Percentiles rank a stretch among this genome's conserved stretches.
phyloP scores from a whole-genome alignment of 2,888 invertebrate genomes.

The Palloptera scutellata region DNA sequence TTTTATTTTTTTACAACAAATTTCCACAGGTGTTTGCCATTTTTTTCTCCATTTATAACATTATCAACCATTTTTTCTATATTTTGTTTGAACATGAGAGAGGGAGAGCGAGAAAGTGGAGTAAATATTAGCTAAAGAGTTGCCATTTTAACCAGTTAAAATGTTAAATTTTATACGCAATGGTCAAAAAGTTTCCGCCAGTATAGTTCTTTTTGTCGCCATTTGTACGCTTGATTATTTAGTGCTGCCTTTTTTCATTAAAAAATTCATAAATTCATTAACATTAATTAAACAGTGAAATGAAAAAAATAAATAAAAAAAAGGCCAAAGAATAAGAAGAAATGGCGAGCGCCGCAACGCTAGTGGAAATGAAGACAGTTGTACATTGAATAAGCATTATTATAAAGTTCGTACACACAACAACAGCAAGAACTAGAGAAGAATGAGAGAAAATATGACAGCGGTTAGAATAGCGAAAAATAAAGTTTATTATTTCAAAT shows the following conservation, averaged over 20 bases:
- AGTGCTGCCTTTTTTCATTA: slow-evolving; percentile 44
- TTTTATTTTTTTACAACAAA: background rate
- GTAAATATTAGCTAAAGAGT: slow-evolving; percentile 11
- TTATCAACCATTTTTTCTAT: background rate
- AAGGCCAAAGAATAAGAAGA: slow-evolving; percentile 25
- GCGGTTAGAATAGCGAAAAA: slow-evolving; percentile 21
- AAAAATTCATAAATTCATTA: slow-evolving; percentile 55
- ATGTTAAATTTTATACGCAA: slow-evolving; percentile 9
- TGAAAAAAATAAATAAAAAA: slow-evolving; percentile 21
- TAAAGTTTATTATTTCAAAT: slow-evolving; percentile 43
- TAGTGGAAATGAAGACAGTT: slow-evolving; percentile 34
- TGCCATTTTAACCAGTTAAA: slow-evolving; percentile 11
- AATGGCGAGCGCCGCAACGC: background rate
- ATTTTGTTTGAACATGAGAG: no score
- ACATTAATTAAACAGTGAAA: slow-evolving; percentile 42
- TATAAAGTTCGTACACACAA: slow-evolving; percentile 24
- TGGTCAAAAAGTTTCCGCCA: slow-evolving; percentile 14
- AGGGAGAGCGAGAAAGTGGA: background rate
- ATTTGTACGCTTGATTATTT: slow-evolving; percentile 21
- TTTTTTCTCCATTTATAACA: background rate
- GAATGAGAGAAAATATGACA: slow-evolving; percentile 7
- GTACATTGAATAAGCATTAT: slow-evolving; percentile 52
- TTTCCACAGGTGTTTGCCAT: slow-evolving; percentile 17
- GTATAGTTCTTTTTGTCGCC: slow-evolving; percentile 19
- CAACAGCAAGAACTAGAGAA: background rate